These are phyloP conservation scores for Phalacrocorax brasilianus DNA, from an alignment of 2,113 vertebrate species.

Conservation along the genomic window DNA sequence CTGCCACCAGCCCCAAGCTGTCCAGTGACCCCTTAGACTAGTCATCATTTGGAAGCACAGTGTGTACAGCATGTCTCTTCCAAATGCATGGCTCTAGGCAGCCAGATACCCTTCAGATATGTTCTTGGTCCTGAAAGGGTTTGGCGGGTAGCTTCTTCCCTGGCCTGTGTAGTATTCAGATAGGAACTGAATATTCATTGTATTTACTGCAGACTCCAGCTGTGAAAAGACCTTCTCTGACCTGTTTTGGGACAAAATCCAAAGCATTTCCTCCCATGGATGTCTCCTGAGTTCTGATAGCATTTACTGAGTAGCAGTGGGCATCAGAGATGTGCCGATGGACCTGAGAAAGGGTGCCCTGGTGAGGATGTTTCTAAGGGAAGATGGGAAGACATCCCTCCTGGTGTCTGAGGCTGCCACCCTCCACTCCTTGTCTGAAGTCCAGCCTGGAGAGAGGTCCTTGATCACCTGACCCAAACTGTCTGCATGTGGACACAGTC, in stretches of 20 bases:
- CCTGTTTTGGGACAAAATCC: background rate
- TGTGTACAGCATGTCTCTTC: background rate
- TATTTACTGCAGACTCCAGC: background rate
- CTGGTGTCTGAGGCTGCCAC: background rate
- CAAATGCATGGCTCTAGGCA: background rate
- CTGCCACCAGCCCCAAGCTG: background rate
- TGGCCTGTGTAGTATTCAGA: background rate
- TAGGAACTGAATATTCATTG: background rate
- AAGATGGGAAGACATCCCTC: background rate
- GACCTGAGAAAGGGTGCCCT: background rate
- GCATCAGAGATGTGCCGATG: rapidly evolving
- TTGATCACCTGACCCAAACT: background rate
- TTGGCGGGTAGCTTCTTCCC: background rate
- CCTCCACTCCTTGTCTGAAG: background rate
- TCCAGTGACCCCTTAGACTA: background rate
- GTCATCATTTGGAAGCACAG: background rate
- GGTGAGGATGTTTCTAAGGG: background rate
- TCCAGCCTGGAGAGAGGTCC: background rate
- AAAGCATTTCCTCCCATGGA: background rate
- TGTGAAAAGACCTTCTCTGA: background rate
- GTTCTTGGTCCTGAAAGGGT: background rate
- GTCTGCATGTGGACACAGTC: background rate
- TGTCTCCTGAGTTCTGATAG: background rate
- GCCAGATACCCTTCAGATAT: background rate
- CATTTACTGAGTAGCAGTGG: background rate